Conservation (phyloP, 2,888 invertebrate genomes). For the Hydrotaea cyrtoneurina region DNA sequence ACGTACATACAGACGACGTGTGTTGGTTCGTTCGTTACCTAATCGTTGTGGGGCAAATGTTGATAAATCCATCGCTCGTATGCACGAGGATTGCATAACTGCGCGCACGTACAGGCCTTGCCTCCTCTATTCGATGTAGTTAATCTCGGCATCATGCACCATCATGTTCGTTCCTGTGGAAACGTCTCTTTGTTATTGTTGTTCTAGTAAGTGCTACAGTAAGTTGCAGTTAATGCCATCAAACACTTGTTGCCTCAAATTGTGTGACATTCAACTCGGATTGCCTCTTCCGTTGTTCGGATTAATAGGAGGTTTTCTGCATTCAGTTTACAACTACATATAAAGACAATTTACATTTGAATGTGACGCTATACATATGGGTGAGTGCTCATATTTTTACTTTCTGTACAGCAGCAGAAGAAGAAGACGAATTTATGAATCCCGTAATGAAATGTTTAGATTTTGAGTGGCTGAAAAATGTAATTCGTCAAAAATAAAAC, state of each 20-base stretch:
- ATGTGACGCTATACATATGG: no score
- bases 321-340: no score
- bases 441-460: no score
- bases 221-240: no score
- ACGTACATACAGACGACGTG: background rate
- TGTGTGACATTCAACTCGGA: slow-evolving; percentile 19
- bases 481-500: no score
- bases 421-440: no score
- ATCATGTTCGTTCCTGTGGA: background rate
- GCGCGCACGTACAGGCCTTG: slow-evolving; percentile 38
- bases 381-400: no score
- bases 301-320: no score
- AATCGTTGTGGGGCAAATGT: slow-evolving; percentile 54
- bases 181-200: background rate
- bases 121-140: background rate
- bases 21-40: slow-evolving; percentile 46
- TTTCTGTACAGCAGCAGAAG: no score
- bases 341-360: no score
- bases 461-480: no score
- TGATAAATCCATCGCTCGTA: slow-evolving; percentile 18
- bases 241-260: slow-evolving; percentile 39
- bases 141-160: background rate
- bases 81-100: slow-evolving; percentile 56
- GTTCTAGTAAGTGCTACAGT: background rate
- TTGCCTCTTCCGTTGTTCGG: background rate